Evolutionary conservation across 30 jellyfish, hydroid and myxozoan species (phyloP), one percentile per base, ranked within the genome.

Genomic region (Aurelia aurita): DNA sequence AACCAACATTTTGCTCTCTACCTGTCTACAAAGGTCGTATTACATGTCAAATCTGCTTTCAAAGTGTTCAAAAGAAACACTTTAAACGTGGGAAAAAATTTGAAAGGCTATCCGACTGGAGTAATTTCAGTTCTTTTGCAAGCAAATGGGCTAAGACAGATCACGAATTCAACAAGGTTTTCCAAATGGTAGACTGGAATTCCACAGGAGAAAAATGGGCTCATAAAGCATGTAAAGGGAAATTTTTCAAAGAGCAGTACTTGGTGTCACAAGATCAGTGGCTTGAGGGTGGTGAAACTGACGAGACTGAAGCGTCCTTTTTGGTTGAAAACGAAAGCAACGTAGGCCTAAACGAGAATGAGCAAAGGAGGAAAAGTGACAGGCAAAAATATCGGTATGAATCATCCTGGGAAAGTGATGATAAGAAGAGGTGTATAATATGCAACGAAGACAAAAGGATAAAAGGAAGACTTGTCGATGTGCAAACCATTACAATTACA

Each of bases 191-290:
- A 13, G 81, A 69, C 74, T 69, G 68, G 81, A 69, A 69, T 69
- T 69, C 81, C 11, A 69, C 81, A 69, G 63, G 81, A 15, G 34
- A 69, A 69, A 63, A 23, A 31, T 63, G 75, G 64, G 64, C 86
- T 74, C 86, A 74, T 20, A 74, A 45, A 74, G 86, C 74, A 53
- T 74, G 79, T 54, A 46, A 74, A 74, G 80, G 80, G 25, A 23
- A 74, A 28, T 46, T 72, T 74, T 74, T 74, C 54, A 74, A 74
- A 54, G 86, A 74, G 51, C 86, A 44, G 86, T 74, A 46, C 86
- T 54, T 74, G 86, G 80, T 53, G 74, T 74, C 86, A 44, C 86
- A 74, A 44, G 86, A 74, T 74, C 80, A 74, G 74, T 55, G 46
- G 74, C 49, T 74, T 46, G 74, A 74, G 86, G 21, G 49, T 19